Evolutionary conservation across 2,797 vertebrate genomes (phyloP), one percentile per base, ranked within the genome.

Genomic region (Triplophysa bombifrons): DNA sequence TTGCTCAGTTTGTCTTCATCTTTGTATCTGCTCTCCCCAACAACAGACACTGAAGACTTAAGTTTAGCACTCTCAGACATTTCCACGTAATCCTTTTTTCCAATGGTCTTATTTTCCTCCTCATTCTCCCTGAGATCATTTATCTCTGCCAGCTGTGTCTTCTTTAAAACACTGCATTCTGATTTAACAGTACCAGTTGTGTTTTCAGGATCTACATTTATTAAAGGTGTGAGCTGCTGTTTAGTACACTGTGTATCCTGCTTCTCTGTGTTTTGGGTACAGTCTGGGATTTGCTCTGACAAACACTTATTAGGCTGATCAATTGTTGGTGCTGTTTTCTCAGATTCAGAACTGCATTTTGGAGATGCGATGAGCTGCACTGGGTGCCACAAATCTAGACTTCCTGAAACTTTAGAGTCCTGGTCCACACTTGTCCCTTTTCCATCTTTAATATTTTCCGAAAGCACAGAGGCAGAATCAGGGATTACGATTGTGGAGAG

Each of bases 71-170:
- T 69, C 30, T 58, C 82, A 16, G 72, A 71, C 70, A 74, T 68
- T 82, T 88, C 84, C 83, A 71, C n/a, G 34, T 53, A 70, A 80
- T 73, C 84, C 25, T 58, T 85, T 68, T 60, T 82, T 60, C 85
- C 83, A 72, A 25, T 22, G 12, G 71, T 16, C 77, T 83, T 82
- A 84, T 85, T 80, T 48, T 80, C 76, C 78, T 81, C 82, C 79
- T 8, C 8, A 10, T 79, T n/a, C 7, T 79, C 78, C 66, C 70
- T 76, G 30, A 46, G 79, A 83, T 65, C 85, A 76, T 71, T 76
- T 85, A 84, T 83, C 83, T 88, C 73, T 48, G 19, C n/a, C 27
- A 67, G 67, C 68, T 71, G 61, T 34, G 17, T 70, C 19, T 65
- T 34, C 66, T 44, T 64, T 69, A 19, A 83, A 78, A 74, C 10